Evolutionary conservation across 2,888 invertebrate genomes (phyloP).

Genomic region (Dynastes grantii): DNA sequence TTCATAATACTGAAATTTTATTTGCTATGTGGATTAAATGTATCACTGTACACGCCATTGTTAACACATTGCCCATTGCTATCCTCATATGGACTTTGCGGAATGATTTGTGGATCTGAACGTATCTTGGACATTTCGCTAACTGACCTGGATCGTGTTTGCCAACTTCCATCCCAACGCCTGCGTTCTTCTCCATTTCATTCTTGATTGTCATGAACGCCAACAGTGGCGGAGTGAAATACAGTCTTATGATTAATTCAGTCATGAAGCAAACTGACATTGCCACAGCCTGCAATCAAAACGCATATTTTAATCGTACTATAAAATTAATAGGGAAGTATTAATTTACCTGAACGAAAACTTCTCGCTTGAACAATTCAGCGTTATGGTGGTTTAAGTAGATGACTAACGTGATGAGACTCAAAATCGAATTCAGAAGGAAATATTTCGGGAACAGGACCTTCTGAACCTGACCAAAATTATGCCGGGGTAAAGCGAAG

Average conservation of each 20-base stretch:
- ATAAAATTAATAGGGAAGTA: constrained; percentile 2
- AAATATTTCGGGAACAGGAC: constrained; percentile 91
- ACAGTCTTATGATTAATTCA: constrained; percentile 84
- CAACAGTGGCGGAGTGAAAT: constrained; percentile 83
- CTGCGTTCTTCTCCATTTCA: constrained; percentile 82
- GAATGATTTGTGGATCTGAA: constrained; percentile 82
- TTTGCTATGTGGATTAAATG: constrained; percentile 78
- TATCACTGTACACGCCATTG: constrained; percentile 78
- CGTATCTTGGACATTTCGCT: constrained; percentile 85
- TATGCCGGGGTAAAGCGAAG: constrained; percentile 88
- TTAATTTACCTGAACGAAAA: constrained; percentile 72
- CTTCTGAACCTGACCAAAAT: constrained; percentile 90
- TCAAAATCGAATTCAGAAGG: constrained; percentile 83
- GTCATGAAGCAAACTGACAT: constrained; percentile 80
- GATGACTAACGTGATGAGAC: constrained; percentile 81
- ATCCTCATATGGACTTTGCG: constrained; percentile 84
- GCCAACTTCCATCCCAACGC: constrained; percentile 86
- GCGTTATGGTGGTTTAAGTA: constrained; percentile 79
- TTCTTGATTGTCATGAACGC: constrained; percentile 83
- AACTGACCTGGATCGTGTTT: constrained; percentile 81
- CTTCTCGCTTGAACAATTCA: constrained; percentile 70
- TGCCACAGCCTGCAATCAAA: constrained; percentile 75
- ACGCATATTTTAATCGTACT: background rate
- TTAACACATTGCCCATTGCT: constrained; percentile 85
- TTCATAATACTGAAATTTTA: constrained; percentile 56